A percentile compares a stretch with the other conserved stretches of the same genome.
Evolutionary conservation across 2,888 invertebrate genomes (phyloP).

Genomic region (Chymomyza procnemis): DNA sequence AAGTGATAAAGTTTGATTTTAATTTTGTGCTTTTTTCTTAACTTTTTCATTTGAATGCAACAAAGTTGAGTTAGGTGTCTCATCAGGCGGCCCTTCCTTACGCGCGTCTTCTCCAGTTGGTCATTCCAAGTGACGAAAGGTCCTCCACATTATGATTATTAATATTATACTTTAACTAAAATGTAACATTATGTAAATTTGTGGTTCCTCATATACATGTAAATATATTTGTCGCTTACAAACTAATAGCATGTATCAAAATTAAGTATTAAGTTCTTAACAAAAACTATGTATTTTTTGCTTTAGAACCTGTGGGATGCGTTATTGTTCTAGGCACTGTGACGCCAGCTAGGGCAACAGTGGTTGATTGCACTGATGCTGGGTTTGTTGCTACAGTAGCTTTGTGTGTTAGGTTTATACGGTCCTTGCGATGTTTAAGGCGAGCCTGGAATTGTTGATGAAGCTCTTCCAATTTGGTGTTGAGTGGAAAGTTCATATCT

Average conservation of each 20-base stretch:
- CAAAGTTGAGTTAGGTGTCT: no score
- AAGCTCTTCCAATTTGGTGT: slow-evolving; percentile 28
- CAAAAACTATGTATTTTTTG: not conserved
- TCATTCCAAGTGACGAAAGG: no score
- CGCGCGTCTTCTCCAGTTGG: no score
- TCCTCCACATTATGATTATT: no score
- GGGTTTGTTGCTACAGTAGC: not conserved
- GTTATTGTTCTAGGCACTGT: not conserved
- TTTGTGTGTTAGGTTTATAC: not conserved
- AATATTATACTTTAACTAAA: no score
- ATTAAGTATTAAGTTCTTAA: no score
- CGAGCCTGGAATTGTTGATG: slow-evolving; percentile 44
- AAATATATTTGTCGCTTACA: no score
- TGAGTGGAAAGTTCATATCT: slow-evolving; percentile 48
- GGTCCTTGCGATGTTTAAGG: slow-evolving; percentile 21
- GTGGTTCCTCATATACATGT: no score
- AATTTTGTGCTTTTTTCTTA: not conserved
- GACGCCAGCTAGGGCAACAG: not conserved
- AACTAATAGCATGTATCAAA: no score
- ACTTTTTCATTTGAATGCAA: not conserved
- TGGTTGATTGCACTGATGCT: not conserved
- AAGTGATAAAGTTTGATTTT: not conserved
- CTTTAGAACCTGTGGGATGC: not conserved
- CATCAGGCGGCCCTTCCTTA: no score
- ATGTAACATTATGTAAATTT: no score